phyloP scores from a whole-genome alignment of 1,140 invertebrate species.

The Macrostomum lignano region DNA sequence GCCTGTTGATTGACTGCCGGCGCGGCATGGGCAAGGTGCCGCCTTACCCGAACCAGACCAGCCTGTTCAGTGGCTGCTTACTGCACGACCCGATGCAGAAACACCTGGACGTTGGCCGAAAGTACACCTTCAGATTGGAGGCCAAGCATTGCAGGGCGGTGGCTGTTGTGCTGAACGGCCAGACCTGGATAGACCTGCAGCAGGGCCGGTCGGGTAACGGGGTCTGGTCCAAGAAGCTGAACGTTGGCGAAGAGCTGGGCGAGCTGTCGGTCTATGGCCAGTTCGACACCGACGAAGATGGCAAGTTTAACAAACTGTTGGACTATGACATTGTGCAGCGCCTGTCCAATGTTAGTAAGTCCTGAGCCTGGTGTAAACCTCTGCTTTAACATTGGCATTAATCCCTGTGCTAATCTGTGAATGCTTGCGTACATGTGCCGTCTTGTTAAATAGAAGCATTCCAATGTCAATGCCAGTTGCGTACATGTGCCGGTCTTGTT shows the following conservation, averaged over 20 bases:
- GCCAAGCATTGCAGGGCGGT: background rate
- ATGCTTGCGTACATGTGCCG: no score
- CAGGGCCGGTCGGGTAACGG: background rate
- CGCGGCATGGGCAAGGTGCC: constrained; percentile 13
- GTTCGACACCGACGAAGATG: no score
- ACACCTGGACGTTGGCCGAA: background rate
- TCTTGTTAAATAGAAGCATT: no score
- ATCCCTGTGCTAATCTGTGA: no score
- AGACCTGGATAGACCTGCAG: background rate
- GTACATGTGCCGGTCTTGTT: no score
- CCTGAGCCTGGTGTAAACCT: no score
- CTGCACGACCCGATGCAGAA: constrained; percentile 17
- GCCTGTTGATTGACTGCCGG: constrained; percentile 20
- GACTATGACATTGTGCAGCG: no score
- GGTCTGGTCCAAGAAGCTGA: background rate
- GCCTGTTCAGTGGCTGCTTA: constrained; percentile 18
- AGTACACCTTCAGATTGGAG: background rate
- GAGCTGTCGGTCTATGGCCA: constrained; percentile 5
- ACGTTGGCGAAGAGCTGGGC: constrained; percentile 2
- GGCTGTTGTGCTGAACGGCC: constrained; percentile 3
- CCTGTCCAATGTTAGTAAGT: no score
- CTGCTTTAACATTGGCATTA: no score
- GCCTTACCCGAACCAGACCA: constrained; percentile 18
- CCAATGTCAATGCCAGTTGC: no score
- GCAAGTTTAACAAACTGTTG: no score